These are phyloP conservation scores for Diglossa cyanea DNA, from an alignment of 2,797 vertebrate species.

Conservation along the genomic window DNA sequence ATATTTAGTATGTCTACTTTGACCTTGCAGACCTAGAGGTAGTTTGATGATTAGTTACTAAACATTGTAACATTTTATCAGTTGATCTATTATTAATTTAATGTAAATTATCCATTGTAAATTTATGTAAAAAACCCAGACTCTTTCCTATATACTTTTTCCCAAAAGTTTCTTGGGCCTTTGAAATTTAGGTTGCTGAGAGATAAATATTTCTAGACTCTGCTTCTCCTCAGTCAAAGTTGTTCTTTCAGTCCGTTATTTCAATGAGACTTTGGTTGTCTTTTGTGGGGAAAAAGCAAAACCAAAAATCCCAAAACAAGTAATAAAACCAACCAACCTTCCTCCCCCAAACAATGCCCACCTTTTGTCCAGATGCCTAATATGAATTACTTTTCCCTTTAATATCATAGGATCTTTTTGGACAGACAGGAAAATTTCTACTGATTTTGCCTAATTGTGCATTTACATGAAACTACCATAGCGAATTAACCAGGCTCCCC, in stretches of 20 bases:
- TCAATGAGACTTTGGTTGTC: neutral
- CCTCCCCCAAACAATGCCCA: accelerated
- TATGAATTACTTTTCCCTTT: neutral
- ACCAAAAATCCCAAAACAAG: accelerated
- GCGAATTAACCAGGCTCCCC: neutral
- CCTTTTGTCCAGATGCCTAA: neutral
- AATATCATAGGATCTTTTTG: neutral
- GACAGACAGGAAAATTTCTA: neutral
- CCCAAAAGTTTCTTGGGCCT: neutral
- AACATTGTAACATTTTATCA: neutral
- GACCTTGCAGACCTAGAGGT: neutral
- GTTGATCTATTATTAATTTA: neutral
- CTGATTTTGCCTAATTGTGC: neutral
- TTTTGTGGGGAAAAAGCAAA: neutral
- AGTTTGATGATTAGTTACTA: neutral
- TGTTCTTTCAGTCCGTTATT: neutral
- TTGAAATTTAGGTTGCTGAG: neutral
- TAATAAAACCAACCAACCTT: accelerated
- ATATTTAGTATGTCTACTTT: neutral
- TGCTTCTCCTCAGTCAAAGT: neutral
- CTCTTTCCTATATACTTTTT: neutral
- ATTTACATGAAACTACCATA: neutral
- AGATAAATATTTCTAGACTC: neutral
- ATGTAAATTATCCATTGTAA: neutral
- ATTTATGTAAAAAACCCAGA: neutral